Evolutionary conservation across 2,888 invertebrate genomes (phyloP).

Genomic region (Pollenia labialis): DNA sequence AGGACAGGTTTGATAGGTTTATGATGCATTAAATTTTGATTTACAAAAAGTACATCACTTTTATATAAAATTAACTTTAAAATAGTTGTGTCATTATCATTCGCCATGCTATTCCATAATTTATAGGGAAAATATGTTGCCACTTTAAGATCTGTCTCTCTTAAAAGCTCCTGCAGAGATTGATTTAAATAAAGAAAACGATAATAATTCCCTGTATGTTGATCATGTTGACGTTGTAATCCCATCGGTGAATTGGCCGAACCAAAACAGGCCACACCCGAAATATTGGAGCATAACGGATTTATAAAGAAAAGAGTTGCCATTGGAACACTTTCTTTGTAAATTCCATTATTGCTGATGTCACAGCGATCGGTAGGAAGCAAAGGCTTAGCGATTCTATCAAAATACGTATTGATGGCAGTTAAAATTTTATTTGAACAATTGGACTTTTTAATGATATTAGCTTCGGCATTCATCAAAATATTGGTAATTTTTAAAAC

Average conservation of each 20-base stretch:
- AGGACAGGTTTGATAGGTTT: background rate
- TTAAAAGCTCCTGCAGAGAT: background rate
- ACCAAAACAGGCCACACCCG: background rate
- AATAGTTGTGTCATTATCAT: background rate
- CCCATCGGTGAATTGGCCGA: background rate
- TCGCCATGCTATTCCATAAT: background rate
- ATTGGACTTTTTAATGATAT: background rate
- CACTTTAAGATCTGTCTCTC: background rate
- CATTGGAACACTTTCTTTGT: background rate
- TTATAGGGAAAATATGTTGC: background rate
- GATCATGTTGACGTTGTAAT: background rate
- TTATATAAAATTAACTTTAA: background rate
- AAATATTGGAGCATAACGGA: background rate
- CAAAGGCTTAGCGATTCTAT: background rate
- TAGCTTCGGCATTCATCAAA: background rate
- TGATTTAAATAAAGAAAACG: constrained; percentile 1
- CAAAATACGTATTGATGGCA: background rate
- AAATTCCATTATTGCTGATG: background rate
- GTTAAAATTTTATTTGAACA: background rate
- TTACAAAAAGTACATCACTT: constrained; percentile 3
- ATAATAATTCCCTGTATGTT: background rate
- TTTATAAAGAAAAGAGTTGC: background rate
- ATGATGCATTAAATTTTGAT: background rate
- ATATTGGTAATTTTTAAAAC: background rate
- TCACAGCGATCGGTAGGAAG: background rate